Conservation (phyloP, 2,797 vertebrate genomes). For the Tragopan temminckii region DNA sequence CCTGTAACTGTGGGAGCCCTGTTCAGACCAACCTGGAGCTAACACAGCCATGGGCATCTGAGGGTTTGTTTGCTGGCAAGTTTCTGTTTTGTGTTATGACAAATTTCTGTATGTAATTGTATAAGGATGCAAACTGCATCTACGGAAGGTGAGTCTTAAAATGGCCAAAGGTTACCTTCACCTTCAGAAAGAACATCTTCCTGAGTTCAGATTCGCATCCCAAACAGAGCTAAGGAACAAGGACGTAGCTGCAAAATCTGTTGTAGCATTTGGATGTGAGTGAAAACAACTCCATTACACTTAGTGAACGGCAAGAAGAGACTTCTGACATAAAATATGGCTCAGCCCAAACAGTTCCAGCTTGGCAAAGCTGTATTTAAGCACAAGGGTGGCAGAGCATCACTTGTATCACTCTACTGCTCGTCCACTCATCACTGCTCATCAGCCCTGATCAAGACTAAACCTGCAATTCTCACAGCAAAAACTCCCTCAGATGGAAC, state of each 20-base stretch:
- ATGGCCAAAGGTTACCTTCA: background rate
- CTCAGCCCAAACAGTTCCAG: background rate
- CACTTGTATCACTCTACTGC: background rate
- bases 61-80: background rate
- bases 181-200: background rate
- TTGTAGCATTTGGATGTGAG: too few relatives aligned
- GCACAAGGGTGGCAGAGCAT: background rate
- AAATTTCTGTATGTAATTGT: background rate
- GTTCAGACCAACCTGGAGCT: background rate
- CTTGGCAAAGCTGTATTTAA: background rate
- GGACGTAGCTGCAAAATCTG: background rate
- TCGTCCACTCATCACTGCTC: background rate
- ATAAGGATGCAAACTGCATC: background rate
- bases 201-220: background rate
- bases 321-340: background rate
- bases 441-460: background rate
- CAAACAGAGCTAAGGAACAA: background rate
- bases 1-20: background rate
- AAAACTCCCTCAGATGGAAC: background rate
- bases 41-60: too few relatives aligned
- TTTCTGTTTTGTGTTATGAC: too few relatives aligned
- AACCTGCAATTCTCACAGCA: background rate
- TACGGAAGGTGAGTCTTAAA: background rate
- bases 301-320: background rate
- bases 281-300: fast-evolving